Conservation (phyloP, 1,140 invertebrate species). For the Elymnias hypermnestra region DNA sequence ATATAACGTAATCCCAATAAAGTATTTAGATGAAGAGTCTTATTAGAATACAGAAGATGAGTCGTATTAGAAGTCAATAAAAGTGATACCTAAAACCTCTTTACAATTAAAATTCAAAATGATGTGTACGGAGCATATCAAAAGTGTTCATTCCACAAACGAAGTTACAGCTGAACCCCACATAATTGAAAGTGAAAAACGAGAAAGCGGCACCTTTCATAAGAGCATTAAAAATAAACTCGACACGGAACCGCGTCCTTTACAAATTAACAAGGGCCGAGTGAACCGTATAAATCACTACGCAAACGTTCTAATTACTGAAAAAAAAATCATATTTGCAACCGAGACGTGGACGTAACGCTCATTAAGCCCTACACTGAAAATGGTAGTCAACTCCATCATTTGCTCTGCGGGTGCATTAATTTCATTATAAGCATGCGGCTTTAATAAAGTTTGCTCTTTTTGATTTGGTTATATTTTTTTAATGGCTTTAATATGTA, state of each 20-base stretch:
- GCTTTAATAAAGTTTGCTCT: slow-evolving; percentile 5
- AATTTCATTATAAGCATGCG: slow-evolving; percentile 7
- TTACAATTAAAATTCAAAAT: neutral
- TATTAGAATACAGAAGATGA: no score
- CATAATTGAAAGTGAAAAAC: slow-evolving; percentile 20
- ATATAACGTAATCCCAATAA: no score
- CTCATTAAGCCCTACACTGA: slow-evolving; percentile 29
- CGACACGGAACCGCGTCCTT: slow-evolving; percentile 14
- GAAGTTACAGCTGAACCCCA: slow-evolving; percentile 7
- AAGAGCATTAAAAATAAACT: slow-evolving; percentile 21
- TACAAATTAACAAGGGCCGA: slow-evolving; percentile 24
- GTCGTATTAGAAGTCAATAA: no score
- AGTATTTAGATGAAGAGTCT: no score
- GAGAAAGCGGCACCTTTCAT: slow-evolving; percentile 19
- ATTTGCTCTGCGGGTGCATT: slow-evolving; percentile 3
- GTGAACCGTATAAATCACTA: slow-evolving; percentile 17
- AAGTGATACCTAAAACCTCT: no score
- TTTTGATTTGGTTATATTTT: neutral
- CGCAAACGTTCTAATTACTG: slow-evolving; percentile 28
- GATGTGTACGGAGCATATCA: neutral
- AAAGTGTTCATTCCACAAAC: slow-evolving; percentile 5
- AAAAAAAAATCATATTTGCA: slow-evolving; percentile 26
- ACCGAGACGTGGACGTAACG: slow-evolving; percentile 42
- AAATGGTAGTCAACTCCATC: slow-evolving; percentile 16
- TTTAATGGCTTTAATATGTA: neutral